Percentiles rank a stretch among this genome's conserved stretches.
Conservation (phyloP, 64 coral and sea anemone species). For the Platygyra sinensis region DNA sequence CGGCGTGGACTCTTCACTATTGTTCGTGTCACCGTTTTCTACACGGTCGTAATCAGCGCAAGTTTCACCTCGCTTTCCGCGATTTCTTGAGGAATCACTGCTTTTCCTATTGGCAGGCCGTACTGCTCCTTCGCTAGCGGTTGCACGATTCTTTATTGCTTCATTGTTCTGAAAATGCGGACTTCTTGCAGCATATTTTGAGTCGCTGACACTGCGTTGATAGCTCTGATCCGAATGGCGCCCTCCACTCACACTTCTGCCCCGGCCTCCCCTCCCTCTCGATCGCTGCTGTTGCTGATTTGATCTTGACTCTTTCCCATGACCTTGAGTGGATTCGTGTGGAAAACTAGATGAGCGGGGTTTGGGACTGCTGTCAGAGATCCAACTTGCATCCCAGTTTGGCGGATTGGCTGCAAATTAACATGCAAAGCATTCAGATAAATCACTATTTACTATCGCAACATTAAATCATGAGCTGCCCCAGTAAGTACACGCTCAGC, state of each 20-base stretch:
- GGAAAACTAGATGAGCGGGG: not conserved
- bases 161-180: not conserved
- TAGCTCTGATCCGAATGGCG: not conserved
- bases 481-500: too few species aligned
- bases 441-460: too few species aligned
- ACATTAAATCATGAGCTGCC: too few species aligned
- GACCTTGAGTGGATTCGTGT: not conserved
- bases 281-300: not conserved
- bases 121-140: conserved; percentile 6
- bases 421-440: not conserved
- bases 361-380: conserved; percentile 11
- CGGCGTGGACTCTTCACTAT: not conserved
- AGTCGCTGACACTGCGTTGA: conserved; percentile 32
- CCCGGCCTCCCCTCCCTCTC: conserved; percentile 1
- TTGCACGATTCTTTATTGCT: not conserved
- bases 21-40: not conserved
- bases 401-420: not conserved
- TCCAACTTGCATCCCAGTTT: conserved; percentile 36
- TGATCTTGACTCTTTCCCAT: not conserved
- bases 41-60: not conserved
- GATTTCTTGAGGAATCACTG: not conserved
- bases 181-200: conserved; percentile 9
- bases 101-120: not conserved
- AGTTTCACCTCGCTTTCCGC: not conserved
- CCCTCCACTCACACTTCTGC: not conserved